Percentiles rank a stretch among this genome's conserved stretches.
Evolutionary conservation across 2,113 vertebrate species (phyloP).

Genomic region (Regulus satrapa): DNA sequence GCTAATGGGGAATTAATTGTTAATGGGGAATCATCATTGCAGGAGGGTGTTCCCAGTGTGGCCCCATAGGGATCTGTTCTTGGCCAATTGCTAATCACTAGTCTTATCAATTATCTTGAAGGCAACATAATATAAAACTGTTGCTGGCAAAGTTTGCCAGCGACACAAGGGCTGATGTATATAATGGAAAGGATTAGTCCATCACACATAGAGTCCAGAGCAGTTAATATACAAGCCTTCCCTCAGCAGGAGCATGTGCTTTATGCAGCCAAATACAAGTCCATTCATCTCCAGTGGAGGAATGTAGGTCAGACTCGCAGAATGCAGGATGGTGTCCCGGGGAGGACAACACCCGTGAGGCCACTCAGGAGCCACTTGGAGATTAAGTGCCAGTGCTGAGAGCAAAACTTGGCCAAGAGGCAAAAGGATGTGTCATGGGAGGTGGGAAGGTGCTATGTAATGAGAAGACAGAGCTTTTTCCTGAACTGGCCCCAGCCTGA

Average conservation of each 20-base stretch:
- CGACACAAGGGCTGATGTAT: not conserved
- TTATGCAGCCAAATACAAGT: not conserved
- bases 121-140: constrained; percentile 37
- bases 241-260: not conserved
- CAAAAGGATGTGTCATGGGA: not conserved
- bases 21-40: constrained; percentile 21
- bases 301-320: not conserved
- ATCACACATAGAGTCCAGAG: not conserved
- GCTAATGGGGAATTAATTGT: constrained; percentile 51
- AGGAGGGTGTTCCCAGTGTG: constrained; percentile 21
- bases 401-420: not conserved
- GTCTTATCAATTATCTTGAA: constrained; percentile 36
- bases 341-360: not conserved
- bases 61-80: not conserved
- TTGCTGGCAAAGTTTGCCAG: not conserved
- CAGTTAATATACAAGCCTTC: not conserved
- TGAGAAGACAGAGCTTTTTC: not conserved
- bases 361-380: not conserved
- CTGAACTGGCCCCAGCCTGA: not conserved
- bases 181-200: not conserved
- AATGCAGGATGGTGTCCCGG: not conserved
- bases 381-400: not conserved
- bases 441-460: not conserved
- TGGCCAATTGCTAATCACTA: constrained; percentile 2
- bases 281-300: not conserved